A percentile compares a stretch with the other conserved stretches of the same genome.
These are phyloP conservation scores for Acrocephalus scirpaceus DNA, from an alignment of 2,797 vertebrate genomes.

Conservation along the genomic window DNA sequence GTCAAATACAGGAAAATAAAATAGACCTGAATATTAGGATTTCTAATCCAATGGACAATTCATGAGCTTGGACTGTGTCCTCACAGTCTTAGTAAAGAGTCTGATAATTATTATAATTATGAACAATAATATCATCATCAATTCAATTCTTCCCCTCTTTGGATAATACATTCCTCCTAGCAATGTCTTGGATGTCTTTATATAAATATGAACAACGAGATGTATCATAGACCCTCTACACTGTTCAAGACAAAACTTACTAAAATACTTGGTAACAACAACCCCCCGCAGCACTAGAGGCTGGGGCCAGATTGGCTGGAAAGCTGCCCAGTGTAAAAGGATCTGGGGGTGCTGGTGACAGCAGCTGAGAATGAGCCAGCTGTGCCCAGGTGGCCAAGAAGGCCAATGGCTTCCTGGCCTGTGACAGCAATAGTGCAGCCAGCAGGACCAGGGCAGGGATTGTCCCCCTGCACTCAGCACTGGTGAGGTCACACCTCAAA, in stretches of 20 bases:
- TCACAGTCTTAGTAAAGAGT: background rate
- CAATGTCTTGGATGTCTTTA: background rate
- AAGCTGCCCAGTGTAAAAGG: accelerated
- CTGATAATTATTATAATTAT: background rate
- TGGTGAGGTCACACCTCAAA: background rate
- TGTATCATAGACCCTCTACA: background rate
- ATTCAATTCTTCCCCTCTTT: background rate
- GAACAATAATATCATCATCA: background rate
- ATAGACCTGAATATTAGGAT: background rate
- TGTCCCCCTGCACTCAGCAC: background rate
- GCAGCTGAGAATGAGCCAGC: background rate
- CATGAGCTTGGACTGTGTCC: background rate
- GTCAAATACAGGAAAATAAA: background rate
- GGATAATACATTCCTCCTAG: background rate
- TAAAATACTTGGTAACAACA: background rate
- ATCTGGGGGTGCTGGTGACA: background rate
- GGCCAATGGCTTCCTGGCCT: background rate
- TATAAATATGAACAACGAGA: background rate
- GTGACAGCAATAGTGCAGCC: background rate
- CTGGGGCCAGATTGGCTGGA: background rate
- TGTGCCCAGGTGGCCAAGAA: background rate
- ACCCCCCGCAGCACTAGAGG: too few species aligned
- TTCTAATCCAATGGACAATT: background rate
- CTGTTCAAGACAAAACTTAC: background rate
- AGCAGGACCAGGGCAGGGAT: background rate